Evolutionary conservation across 2,797 vertebrate genomes (phyloP).

Genomic region (Hoplostethus atlanticus): DNA sequence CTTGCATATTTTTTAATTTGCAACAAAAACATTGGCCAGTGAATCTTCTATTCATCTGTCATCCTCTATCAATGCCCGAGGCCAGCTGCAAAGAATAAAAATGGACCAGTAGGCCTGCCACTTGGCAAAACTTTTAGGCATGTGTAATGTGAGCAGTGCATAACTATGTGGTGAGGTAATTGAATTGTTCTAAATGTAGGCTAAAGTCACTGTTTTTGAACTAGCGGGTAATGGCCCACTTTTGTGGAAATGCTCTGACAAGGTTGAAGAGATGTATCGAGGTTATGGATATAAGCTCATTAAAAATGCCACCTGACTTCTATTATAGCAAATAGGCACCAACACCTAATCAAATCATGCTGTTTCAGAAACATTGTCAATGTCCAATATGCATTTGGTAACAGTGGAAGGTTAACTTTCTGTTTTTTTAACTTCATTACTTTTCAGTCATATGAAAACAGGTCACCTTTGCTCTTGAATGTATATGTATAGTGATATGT

Average conservation of each 20-base stretch:
- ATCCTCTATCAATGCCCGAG: conserved; percentile 35
- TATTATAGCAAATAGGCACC: conserved; percentile 24
- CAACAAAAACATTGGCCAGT: conserved; percentile 57
- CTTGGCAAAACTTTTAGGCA: conserved; percentile 70
- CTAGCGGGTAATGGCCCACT: conserved; percentile 23
- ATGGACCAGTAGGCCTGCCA: conserved; percentile 65
- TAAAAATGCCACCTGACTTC: conserved; percentile 25
- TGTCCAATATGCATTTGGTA: not conserved
- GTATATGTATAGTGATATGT: not conserved
- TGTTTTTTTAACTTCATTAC: not conserved
- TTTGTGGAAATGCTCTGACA: conserved; percentile 29
- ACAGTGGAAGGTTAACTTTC: not conserved
- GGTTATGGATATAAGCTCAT: conserved; percentile 12
- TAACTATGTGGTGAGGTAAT: conserved; percentile 74
- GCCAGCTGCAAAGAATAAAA: conserved; percentile 75
- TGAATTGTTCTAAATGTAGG: conserved; percentile 76
- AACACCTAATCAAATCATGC: not conserved
- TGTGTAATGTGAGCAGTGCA: conserved; percentile 73
- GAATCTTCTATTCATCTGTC: conserved; percentile 65
- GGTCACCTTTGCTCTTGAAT: not conserved
- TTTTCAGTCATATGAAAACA: not conserved
- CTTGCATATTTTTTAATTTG: conserved; percentile 54
- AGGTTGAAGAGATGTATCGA: not conserved
- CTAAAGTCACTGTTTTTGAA: conserved; percentile 47
- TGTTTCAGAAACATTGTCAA: not conserved